A percentile compares a stretch with the other conserved stretches of the same genome.
Conservation (phyloP, 2,888 invertebrate genomes). For the Drosophila prostipennis region DNA sequence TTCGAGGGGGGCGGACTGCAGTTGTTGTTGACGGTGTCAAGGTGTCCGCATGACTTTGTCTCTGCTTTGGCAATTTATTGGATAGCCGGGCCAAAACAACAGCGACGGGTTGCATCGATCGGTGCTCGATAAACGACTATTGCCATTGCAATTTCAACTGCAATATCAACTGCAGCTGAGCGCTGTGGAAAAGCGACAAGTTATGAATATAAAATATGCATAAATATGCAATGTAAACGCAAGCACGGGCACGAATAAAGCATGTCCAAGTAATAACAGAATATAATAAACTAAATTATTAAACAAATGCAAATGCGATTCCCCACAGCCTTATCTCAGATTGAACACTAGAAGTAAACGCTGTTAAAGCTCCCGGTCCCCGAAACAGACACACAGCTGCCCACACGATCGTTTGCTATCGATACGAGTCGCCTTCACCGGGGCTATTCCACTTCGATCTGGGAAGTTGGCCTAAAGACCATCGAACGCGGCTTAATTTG, state of each 20-base stretch:
- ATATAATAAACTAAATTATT: slow-evolving; percentile 76
- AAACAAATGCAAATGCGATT: slow-evolving; percentile 68
- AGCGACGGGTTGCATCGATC: slow-evolving; percentile 69
- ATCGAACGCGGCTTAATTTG: slow-evolving; percentile 63
- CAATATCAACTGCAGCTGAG: slow-evolving; percentile 34
- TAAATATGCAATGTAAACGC: slow-evolving; percentile 69
- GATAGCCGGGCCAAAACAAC: slow-evolving; percentile 42
- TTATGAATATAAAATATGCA: slow-evolving; percentile 81
- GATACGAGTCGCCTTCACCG: slow-evolving; percentile 33
- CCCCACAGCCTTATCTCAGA: slow-evolving; percentile 57
- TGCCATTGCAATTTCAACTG: slow-evolving; percentile 29
- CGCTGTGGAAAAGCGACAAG: slow-evolving; percentile 66
- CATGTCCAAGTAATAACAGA: slow-evolving; percentile 77
- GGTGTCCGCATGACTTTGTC: slow-evolving; percentile 59
- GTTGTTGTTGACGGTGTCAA: slow-evolving; percentile 55
- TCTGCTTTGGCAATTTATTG: slow-evolving; percentile 72
- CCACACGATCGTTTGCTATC: slow-evolving; percentile 69
- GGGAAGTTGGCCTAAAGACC: neutral
- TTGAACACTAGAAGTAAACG: slow-evolving; percentile 79
- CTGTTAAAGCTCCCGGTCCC: slow-evolving; percentile 66
- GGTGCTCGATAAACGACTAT: slow-evolving; percentile 69
- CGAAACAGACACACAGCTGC: slow-evolving; percentile 36
- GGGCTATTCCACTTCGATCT: slow-evolving; percentile 35
- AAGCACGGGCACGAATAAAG: slow-evolving; percentile 63
- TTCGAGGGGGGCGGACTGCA: neutral